phyloP scores from a whole-genome alignment of 2,797 vertebrate genomes.

The Eulemur coronatus region DNA sequence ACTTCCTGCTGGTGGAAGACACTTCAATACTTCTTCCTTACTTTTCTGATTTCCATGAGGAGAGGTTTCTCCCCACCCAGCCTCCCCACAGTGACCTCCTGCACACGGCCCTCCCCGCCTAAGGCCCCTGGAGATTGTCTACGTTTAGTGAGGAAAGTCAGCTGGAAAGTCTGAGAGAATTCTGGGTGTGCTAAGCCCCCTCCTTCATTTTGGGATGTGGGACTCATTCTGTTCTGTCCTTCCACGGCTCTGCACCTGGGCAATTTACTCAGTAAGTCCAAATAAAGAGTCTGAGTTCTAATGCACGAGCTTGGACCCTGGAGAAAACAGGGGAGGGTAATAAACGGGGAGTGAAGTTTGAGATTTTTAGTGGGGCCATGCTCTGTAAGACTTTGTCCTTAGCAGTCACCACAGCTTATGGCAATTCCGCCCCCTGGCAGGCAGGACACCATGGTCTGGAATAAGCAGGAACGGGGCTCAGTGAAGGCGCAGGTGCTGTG shows the following conservation, averaged over 20 bases:
- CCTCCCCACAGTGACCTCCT: not conserved
- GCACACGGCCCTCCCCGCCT: not conserved
- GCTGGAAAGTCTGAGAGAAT: not conserved
- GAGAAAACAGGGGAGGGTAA: too few relatives aligned
- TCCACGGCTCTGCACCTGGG: not conserved
- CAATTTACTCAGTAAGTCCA: not conserved
- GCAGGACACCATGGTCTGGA: not conserved
- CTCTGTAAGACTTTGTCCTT: not conserved
- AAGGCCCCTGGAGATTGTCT: not conserved
- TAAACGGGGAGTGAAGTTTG: not conserved
- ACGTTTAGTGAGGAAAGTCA: not conserved
- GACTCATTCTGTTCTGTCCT: not conserved
- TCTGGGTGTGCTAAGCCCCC: not conserved
- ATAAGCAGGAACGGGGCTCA: not conserved
- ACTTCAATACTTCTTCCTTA: not conserved
- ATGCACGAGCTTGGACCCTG: too few relatives aligned
- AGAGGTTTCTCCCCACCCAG: not conserved
- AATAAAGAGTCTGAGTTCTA: too few relatives aligned
- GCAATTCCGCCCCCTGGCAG: not conserved
- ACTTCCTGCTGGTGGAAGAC: not conserved
- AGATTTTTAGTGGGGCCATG: not conserved
- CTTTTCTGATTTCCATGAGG: not conserved
- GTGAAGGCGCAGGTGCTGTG: not conserved
- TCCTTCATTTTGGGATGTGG: not conserved
- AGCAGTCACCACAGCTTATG: not conserved